Evolutionary conservation across 2,888 invertebrate genomes (phyloP).

Genomic region (Sylvicola cinctus): DNA sequence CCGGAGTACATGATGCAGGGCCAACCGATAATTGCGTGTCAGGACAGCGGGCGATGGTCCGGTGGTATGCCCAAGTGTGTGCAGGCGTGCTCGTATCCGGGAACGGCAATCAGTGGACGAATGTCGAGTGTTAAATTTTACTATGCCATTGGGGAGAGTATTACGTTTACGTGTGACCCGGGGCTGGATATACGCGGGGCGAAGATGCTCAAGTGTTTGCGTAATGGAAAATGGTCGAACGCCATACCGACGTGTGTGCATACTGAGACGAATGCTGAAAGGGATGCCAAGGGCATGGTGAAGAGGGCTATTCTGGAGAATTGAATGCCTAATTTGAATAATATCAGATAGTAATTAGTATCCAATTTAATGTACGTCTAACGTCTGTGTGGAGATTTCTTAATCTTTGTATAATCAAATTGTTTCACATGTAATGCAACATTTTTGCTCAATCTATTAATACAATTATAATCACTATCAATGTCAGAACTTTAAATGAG

Average conservation of each 20-base stretch:
- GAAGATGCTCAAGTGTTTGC: constrained; percentile 55
- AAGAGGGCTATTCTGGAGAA: too few relatives aligned
- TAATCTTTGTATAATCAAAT: too few relatives aligned
- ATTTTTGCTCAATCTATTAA: too few relatives aligned
- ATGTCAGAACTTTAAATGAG: too few relatives aligned
- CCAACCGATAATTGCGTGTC: constrained; percentile 73
- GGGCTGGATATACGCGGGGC: constrained; percentile 55
- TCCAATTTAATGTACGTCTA: too few relatives aligned
- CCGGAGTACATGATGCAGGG: constrained; percentile 79
- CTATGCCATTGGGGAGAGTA: constrained; percentile 68
- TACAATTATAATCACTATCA: too few relatives aligned
- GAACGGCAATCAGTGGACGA: constrained; percentile 65
- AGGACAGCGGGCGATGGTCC: constrained; percentile 72
- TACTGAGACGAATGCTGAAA: constrained; percentile 6
- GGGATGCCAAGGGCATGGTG: neutral
- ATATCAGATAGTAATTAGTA: too few relatives aligned
- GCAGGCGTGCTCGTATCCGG: constrained; percentile 71
- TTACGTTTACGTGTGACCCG: constrained; percentile 65
- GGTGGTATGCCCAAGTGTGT: constrained; percentile 70
- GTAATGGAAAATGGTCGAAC: constrained; percentile 72
- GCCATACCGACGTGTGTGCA: constrained; percentile 53
- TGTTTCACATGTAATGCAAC: too few relatives aligned
- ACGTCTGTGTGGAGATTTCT: too few relatives aligned
- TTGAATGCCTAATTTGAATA: too few relatives aligned
- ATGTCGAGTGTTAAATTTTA: constrained; percentile 78